Evolutionary conservation across 2,113 vertebrate genomes (phyloP), one percentile per base, ranked within the genome.

Genomic region (Cygnus buccinator): DNA sequence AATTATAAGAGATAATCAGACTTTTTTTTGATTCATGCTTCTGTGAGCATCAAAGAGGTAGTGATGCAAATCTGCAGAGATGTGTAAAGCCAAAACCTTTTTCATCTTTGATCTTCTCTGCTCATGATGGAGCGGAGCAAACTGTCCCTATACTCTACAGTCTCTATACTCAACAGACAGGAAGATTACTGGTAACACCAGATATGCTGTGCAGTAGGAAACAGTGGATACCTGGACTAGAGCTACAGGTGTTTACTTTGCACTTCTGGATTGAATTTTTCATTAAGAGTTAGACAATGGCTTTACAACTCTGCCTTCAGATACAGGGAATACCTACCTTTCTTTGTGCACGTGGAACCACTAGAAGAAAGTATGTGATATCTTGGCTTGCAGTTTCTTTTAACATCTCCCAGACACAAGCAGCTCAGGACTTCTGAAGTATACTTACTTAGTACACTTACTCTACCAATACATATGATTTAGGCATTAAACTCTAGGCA

Each of bases 381-480:
- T 61, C 28, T 52, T 48, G 9, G 8, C 44, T 37, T 62, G 20
- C 20, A 73, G 16, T 54, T 85, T 62, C 44, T 63, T 57, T 5
- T 31, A n/a, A 13, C 13, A 37, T 16, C 28, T 80, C 17, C 31
- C 31, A 91, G 12, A 72, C 25, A 33, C 13, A 87, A 65, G 15
- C 3, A 25, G 2, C 14, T 65, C 15, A 33, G 8, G 19, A 17
- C 21, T 59, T 61, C 35, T 22, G 4, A 20, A 77, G 31, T 9
- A 0, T 2, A 39, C 39, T 39, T 39, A 39, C 79, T 76, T 26
- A 66, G 23, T 10, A 0, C 2, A 3, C 0, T 75, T 41, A 39
- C 17, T 67, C 22, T 13, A 44, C 11, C 55, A 48, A 74, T 18
- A 70, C 1, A 18, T 14, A 25, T 3, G 4, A 35, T 17, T 62